Percentiles rank a stretch among this genome's conserved stretches.
These are phyloP conservation scores for Tyto alba DNA, from an alignment of 2,113 vertebrate species.

Conservation along the genomic window DNA sequence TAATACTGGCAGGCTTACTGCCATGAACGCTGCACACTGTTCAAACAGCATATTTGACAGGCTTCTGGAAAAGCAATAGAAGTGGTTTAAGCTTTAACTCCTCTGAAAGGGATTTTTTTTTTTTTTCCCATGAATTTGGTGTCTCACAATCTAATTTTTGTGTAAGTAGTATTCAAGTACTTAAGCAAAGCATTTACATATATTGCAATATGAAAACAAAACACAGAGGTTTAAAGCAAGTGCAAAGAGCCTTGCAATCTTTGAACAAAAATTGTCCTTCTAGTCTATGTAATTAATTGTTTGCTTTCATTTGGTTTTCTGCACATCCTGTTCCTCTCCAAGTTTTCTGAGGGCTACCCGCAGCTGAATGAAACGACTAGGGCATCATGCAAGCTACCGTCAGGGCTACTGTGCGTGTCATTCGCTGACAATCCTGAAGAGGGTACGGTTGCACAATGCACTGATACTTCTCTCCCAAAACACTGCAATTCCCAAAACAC, in stretches of 20 bases:
- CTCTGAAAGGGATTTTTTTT: background rate
- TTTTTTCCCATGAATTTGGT: background rate
- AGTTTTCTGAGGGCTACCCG: background rate
- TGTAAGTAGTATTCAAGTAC: background rate
- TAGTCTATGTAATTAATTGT: background rate
- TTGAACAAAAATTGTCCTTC: background rate
- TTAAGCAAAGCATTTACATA: background rate
- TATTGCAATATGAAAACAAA: background rate
- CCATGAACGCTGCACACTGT: background rate
- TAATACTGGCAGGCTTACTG: background rate
- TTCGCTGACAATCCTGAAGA: background rate
- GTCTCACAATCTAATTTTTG: background rate
- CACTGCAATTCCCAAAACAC: background rate
- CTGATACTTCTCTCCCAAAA: background rate
- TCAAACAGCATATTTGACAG: background rate
- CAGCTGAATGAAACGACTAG: accelerated
- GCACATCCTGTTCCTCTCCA: background rate
- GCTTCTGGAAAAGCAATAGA: background rate
- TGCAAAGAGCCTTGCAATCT: background rate
- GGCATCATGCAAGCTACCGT: accelerated
- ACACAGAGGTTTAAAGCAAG: background rate
- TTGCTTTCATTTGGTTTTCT: background rate
- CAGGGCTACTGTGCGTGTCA: accelerated
- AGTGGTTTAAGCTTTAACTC: background rate
- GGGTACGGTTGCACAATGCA: background rate